Evolutionary conservation across 2,113 vertebrate genomes (phyloP).

Genomic region (Balaenoptera acutorostrata): DNA sequence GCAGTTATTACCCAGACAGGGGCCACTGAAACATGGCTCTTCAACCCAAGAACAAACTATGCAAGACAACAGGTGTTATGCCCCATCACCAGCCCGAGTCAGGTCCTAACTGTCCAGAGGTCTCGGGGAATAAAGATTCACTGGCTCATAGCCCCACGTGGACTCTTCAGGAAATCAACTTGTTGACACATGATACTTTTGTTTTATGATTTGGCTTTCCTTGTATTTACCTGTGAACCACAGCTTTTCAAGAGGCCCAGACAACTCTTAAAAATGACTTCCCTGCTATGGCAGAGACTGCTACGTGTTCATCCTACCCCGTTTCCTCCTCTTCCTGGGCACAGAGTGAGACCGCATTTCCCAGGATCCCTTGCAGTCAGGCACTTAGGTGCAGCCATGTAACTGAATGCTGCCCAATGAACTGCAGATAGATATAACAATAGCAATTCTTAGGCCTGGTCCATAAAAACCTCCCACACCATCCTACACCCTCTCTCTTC

Average conservation of each 20-base stretch:
- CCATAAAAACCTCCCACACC: not conserved
- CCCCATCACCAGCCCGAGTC: not conserved
- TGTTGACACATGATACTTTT: not conserved
- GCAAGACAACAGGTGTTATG: not conserved
- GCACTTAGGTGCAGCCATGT: not conserved
- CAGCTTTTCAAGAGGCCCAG: not conserved
- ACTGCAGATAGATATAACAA: not conserved
- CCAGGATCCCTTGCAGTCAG: not conserved
- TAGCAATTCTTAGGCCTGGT: not conserved
- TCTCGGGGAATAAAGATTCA: not conserved
- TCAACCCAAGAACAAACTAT: not conserved
- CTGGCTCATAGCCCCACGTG: not conserved
- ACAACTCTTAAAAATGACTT: not conserved
- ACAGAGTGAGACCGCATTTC: not conserved
- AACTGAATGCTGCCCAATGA: not conserved
- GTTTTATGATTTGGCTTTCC: not conserved
- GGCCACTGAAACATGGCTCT: not conserved
- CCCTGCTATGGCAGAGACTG: not conserved
- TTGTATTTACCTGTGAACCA: not conserved
- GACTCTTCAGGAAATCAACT: not conserved
- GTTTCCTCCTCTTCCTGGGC: not conserved
- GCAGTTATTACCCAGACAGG: not conserved
- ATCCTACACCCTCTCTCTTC: not conserved
- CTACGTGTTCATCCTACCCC: not conserved
- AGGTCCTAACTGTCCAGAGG: not conserved